A percentile compares a stretch with the other conserved stretches of the same genome.
phyloP scores from a whole-genome alignment of 35 echinoderm and acorn worm species.

The Ophioderma brevispina region DNA sequence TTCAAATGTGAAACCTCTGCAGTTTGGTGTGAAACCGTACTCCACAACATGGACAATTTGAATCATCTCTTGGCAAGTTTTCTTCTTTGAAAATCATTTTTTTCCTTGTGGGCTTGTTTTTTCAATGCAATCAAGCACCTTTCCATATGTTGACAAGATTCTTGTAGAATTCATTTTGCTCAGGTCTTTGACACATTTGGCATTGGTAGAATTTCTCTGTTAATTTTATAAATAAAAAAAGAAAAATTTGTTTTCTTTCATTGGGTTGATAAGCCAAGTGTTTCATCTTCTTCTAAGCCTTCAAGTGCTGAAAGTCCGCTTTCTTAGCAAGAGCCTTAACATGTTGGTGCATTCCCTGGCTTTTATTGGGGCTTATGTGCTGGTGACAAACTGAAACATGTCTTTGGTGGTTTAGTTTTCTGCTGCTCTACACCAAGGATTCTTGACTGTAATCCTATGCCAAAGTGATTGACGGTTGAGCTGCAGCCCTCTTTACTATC shows the following conservation, averaged over 20 bases:
- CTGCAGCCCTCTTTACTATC: no score
- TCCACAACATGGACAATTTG: slow-evolving; percentile 27
- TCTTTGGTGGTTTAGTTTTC: no score
- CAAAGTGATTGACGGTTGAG: no score
- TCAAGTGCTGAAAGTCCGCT: not conserved
- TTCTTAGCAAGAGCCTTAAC: not conserved
- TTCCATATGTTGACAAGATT: slow-evolving; percentile 16
- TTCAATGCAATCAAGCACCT: slow-evolving; percentile 14
- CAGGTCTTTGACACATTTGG: slow-evolving; percentile 20
- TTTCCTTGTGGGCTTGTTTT: not conserved
- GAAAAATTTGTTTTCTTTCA: not conserved
- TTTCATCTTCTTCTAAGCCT: slow-evolving; percentile 5
- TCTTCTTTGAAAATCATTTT: no score
- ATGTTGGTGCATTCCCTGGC: not conserved
- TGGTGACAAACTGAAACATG: not conserved
- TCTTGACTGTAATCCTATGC: no score
- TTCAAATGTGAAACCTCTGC: slow-evolving; percentile 36
- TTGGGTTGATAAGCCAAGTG: not conserved
- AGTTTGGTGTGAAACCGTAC: slow-evolving; percentile 19
- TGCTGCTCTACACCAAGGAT: no score
- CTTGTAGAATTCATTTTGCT: slow-evolving; percentile 40
- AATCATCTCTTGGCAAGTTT: not conserved
- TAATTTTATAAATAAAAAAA: not conserved
- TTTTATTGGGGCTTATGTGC: not conserved
- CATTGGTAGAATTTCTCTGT: slow-evolving; percentile 20